phyloP scores from a whole-genome alignment of 1,140 invertebrate genomes.

The Chrysoperla carnea region DNA sequence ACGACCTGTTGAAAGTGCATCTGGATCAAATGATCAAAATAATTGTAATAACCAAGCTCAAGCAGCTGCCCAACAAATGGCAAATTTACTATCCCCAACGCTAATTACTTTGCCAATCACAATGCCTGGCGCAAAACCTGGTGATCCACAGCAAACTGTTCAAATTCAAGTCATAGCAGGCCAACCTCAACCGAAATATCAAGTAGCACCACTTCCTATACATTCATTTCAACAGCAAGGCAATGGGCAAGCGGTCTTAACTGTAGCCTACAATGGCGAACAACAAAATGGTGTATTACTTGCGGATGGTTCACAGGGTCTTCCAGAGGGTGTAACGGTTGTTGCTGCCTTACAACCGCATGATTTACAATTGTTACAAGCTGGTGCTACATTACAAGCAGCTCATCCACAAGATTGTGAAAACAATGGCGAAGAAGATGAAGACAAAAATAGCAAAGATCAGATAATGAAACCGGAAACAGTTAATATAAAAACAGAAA shows the following conservation, averaged over 20 bases:
- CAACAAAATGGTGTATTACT: conserved; percentile 28
- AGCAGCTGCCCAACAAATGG: conserved; percentile 17
- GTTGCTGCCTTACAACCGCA: conserved; percentile 42
- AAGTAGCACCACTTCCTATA: conserved; percentile 44
- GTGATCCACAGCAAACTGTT: conserved; percentile 51
- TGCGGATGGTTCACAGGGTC: conserved; percentile 31
- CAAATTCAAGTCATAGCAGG: conserved; percentile 42
- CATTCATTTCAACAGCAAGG: conserved; percentile 33
- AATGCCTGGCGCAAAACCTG: conserved; percentile 53
- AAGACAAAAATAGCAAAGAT: conserved; percentile 14
- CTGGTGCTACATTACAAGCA: conserved; percentile 12
- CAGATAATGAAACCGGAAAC: conserved; percentile 26
- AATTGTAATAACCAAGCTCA: conserved; percentile 16
- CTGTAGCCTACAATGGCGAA: conserved; percentile 44
- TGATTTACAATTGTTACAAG: conserved; percentile 35
- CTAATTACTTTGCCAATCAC: conserved; percentile 57
- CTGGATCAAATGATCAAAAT: conserved; percentile 10
- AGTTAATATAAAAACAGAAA: conserved; percentile 31
- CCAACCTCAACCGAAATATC: conserved; percentile 43
- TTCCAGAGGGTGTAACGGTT: conserved; percentile 40
- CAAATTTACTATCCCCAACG: conserved; percentile 26
- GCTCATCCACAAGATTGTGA: conserved; percentile 11
- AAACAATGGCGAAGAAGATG: conserved; percentile 4
- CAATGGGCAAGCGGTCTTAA: conserved; percentile 45
- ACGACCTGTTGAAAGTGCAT: conserved; percentile 36